Base-by-base conservation (phyloP, 2,888 invertebrate genomes). In the Kuschelorhynchus macadamiae region DNA sequence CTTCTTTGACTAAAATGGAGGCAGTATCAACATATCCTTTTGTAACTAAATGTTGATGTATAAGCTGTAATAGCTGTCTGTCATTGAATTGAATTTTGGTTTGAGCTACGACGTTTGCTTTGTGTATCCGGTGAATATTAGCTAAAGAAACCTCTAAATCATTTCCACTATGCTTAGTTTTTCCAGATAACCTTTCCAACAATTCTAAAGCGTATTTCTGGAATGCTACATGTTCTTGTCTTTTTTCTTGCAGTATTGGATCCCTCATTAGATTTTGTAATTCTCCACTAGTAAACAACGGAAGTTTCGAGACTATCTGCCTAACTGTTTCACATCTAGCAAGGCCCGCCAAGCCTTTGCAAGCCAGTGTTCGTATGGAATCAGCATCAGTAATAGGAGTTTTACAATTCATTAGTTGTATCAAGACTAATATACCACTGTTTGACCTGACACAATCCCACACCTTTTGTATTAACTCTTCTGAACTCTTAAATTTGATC, bases 321-420 rank as follows among this genome's bases (percentile, higher is more conserved):
- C 94, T 85, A 1, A 98, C 94, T 52, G 94, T 95, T 81, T 96
- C 94, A 60, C 94, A 95, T n/a, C 98, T 87, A 0, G 97, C 95
- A 30, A 99, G 86, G 0, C 98, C 98, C 25, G 95, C 94, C 46
- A 98, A 85, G 2, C 97, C 97, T 75, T 93, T 88, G 81, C 98
- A 98, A 0, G 98, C 97, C 77, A 98, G 87, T 2, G 96, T 95
- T 52, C 98, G 88, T 75, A 99, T 92, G 36, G 93, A 91, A 84
- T 99, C 98, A 12, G 98, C 98, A 85, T 98, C 98, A 1, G 97
- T 97, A 61, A 98, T 95, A 0, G 98, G 98, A 0, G 93, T 92
- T 85, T 97, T 97, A 11, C 93, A 90, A 85, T 92, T 92, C 90
- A 98, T 92, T 69, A 97, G 86, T 57, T 94, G 93, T 11, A 97